Base-by-base conservation (phyloP, 2,888 invertebrate genomes). In the Ichneumoninae sp. region DNA sequence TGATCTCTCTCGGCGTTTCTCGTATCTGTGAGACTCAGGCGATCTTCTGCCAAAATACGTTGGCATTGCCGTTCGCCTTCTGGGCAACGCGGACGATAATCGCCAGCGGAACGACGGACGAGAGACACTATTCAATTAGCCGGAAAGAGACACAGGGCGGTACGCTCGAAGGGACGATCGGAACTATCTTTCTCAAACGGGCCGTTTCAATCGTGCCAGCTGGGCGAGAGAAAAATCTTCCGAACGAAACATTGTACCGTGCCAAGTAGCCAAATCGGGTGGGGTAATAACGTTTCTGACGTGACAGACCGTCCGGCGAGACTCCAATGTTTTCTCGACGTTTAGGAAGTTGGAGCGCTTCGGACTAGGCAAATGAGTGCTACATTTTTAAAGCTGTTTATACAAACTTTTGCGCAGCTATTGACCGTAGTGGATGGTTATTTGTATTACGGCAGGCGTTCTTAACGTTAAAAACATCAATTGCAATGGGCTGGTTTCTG, bases 51-150 rank as follows among this genome's bases (percentile, higher is more conserved):
- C 89, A 88, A 93, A 92, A 88, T 92, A 91, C 83, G 92, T 92
- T 85, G 93, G 91, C 90, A 91, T 91, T 77, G 93, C 90, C 77
- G 90, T 86, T 83, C 92, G 91, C 84, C 91, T 92, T 91, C 92
- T 93, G 89, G 84, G 81, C 68, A 81, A 71, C 73, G 81, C 1
- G 40, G 69, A 33, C 22, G 22, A 63, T 40, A 52, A 50, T 47
- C 63, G 69, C 19, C 57, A 19, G n/a, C 22, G 47, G 6, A 50
- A 36, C 33, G 22, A 54, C 33, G 54, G 22, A 68, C 13, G 52
- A 22, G 22, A 73, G n/a, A 65, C 8, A 5, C 44, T 4, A 63
- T 78, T 78, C 70, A 60, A 78, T 78, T 70, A 78, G 70, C 10
- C 70, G 7, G 50, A 22, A n/a, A 57, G 7, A 36, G n/a, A 54